Conservation (phyloP, 2,888 invertebrate genomes). For the Pseudococcus longispinus region DNA sequence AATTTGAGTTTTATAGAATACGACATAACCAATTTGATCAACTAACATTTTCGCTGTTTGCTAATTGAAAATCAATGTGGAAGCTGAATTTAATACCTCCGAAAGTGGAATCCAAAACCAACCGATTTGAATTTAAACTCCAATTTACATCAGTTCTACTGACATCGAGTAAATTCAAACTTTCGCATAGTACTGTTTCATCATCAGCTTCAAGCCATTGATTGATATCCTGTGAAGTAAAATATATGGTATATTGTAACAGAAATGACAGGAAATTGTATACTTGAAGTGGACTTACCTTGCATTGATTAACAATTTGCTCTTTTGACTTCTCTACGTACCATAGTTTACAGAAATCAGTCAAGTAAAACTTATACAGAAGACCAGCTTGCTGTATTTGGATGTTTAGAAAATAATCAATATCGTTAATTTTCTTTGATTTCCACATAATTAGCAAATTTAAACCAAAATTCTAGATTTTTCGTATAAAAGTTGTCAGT, state of each 20-base stretch:
- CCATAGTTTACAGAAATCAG: slow-evolving; percentile 10
- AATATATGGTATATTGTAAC: neutral
- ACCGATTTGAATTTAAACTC: neutral
- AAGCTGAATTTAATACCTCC: slow-evolving; percentile 3
- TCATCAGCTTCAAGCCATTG: slow-evolving; percentile 37
- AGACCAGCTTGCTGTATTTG: neutral
- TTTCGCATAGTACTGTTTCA: neutral
- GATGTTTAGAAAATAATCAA: neutral
- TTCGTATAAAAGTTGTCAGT: neutral
- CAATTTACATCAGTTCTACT: slow-evolving; percentile 11
- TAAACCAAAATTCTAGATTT: neutral
- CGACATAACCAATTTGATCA: neutral
- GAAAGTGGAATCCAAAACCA: neutral
- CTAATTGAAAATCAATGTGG: neutral
- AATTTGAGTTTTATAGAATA: neutral
- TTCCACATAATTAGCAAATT: neutral
- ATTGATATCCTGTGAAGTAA: neutral
- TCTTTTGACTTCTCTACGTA: neutral
- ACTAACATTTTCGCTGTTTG: neutral
- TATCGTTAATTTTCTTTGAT: neutral
- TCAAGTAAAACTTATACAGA: neutral
- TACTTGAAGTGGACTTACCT: neutral
- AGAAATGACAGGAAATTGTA: neutral
- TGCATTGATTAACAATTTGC: neutral
- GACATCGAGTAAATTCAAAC: slow-evolving; percentile 4